A percentile compares a stretch with the other conserved stretches of the same genome.
These are phyloP conservation scores for Pogonocherus hispidulus DNA, from an alignment of 2,888 invertebrate species.

Conservation along the genomic window DNA sequence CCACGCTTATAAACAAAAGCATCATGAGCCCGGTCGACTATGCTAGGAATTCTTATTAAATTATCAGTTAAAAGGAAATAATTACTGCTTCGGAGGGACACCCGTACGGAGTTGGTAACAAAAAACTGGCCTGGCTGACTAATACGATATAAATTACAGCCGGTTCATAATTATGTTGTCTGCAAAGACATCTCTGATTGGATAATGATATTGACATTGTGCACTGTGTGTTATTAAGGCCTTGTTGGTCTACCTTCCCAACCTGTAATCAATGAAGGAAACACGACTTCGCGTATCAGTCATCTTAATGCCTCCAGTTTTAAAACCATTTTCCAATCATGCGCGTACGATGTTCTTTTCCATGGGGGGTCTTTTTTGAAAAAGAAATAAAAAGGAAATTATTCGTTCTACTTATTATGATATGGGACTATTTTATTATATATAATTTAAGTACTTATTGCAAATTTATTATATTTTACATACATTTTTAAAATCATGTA, in stretches of 20 bases:
- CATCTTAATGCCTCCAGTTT: slow-evolving; percentile 58
- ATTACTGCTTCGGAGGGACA: slow-evolving; percentile 59
- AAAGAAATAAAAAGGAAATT: too few species aligned
- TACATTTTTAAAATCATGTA: too few species aligned
- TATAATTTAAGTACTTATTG: too few species aligned
- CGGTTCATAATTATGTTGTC: slow-evolving; percentile 67
- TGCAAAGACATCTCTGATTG: slow-evolving; percentile 69
- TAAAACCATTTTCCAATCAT: slow-evolving; percentile 36
- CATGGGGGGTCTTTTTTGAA: neutral
- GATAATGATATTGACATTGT: slow-evolving; percentile 70
- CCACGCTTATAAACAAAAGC: slow-evolving; percentile 19
- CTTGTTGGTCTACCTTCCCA: slow-evolving; percentile 59
- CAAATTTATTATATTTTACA: too few species aligned
- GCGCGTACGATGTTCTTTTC: slow-evolving; percentile 6
- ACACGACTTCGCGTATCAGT: slow-evolving; percentile 53
- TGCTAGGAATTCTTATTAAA: slow-evolving; percentile 61
- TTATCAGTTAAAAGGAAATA: slow-evolving; percentile 61
- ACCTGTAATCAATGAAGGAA: slow-evolving; percentile 62
- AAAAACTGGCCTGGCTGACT: slow-evolving; percentile 61
- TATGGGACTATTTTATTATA: too few species aligned
- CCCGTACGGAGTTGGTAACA: slow-evolving; percentile 55
- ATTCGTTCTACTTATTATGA: too few species aligned
- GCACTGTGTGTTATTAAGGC: slow-evolving; percentile 67
- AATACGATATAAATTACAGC: slow-evolving; percentile 69
- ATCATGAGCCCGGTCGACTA: slow-evolving; percentile 18